Base-by-base conservation (phyloP, 2,113 vertebrate species). In the Lepidiolamprologus cunningtoni region DNA sequence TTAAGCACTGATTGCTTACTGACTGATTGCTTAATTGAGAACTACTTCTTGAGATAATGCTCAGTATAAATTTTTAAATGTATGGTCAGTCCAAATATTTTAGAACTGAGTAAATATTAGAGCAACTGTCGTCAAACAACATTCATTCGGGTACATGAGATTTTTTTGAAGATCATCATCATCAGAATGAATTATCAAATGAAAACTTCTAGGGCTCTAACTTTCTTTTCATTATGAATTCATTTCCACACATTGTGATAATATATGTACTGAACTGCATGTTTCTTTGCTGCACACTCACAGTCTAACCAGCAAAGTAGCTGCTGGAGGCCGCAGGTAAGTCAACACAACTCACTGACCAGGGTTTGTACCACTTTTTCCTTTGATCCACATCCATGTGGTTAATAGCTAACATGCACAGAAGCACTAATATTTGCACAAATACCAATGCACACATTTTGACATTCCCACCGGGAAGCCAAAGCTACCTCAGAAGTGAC, bases 381-480 rank as follows among this genome's bases (percentile, higher is more conserved):
- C 54, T 90, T 89, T 91, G 83, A 89, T 90, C 92, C 88, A 21
- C 76, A 28, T 86, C 83, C 54, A 88, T 89, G 85, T 17, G 73
- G 84, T 89, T 84, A 87, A 89, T 91, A 28, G 40, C 80, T 68
- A 85, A 94, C 81, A 21, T 7, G 80, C 21, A 86, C 80, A 84
- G 3, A 31, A 31, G 5, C 23, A 61, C 55, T 26, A 19, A 83
- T 84, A n/a, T 88, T 87, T 90, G 66, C 86, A 78, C 81, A 83
- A 86, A 89, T 23, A 76, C 55, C 53, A 37, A 17, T 33, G 16
- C 14, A 90, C 73, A 90, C 79, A 61, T 47, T 80, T n/a, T 37
- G 55, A 90, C 89, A 54, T 88, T 83, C 57, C 84, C 90, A 80
- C 86, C n/a, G 83, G 80, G 78, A 80, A 57, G 83, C 42, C 23